Conservation (phyloP, 2,888 invertebrate species). For the Drosophila merina region DNA sequence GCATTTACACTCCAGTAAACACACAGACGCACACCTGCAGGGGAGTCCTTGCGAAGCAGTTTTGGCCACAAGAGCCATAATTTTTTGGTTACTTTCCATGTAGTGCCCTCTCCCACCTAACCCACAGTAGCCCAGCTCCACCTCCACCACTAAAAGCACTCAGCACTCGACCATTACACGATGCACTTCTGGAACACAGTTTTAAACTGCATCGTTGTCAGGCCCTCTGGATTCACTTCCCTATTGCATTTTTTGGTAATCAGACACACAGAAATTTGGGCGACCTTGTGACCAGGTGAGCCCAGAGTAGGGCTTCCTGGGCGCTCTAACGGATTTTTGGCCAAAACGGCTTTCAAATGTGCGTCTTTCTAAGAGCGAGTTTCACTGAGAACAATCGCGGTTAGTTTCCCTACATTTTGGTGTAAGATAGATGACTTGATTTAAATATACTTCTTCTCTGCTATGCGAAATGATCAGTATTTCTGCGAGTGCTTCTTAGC, state of each 20-base stretch:
- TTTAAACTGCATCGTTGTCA: conserved; percentile 56
- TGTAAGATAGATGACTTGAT: background rate
- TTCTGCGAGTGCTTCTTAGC: conserved; percentile 4
- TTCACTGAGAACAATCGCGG: conserved; percentile 5
- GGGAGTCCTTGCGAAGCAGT: conserved; percentile 48
- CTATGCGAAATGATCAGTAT: background rate
- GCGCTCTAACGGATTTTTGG: conserved; percentile 11
- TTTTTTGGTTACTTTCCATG: conserved; percentile 75
- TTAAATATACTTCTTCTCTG: background rate
- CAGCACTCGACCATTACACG: conserved; percentile 42
- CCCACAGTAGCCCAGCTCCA: background rate
- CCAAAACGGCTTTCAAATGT: conserved; percentile 54
- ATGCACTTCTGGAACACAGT: conserved; percentile 35
- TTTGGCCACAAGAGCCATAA: conserved; percentile 73
- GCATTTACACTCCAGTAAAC: conserved; percentile 66
- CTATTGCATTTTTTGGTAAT: conserved; percentile 37
- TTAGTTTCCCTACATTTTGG: background rate
- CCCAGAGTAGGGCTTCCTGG: background rate
- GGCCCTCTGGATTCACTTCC: background rate
- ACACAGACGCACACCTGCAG: conserved; percentile 24
- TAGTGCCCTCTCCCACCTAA: conserved; percentile 1
- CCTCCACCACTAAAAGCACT: conserved; percentile 66
- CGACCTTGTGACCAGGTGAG: conserved; percentile 24
- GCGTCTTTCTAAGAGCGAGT: background rate
- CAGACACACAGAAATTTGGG: conserved; percentile 52